Evolutionary conservation across 2,797 vertebrate genomes (phyloP).

Genomic region (Schizopygopsis malacanthus): DNA sequence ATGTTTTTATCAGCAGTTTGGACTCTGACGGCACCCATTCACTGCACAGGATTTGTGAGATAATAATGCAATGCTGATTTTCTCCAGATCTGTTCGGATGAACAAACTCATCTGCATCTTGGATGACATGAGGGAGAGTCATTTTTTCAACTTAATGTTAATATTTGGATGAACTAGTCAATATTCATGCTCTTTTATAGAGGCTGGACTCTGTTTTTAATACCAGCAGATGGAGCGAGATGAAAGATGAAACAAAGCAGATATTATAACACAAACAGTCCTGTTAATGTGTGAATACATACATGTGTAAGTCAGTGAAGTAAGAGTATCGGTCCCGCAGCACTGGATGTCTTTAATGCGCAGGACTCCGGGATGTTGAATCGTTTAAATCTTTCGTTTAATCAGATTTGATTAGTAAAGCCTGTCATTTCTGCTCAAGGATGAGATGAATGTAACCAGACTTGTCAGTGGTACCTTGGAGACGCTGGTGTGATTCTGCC

Average conservation of each 20-base stretch:
- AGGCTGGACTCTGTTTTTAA: not conserved
- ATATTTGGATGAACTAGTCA: not conserved
- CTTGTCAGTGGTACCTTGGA: slow-evolving; percentile 71
- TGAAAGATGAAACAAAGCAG: not conserved
- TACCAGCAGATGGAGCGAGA: not conserved
- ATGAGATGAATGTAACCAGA: slow-evolving; percentile 67
- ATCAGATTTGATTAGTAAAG: slow-evolving; percentile 75
- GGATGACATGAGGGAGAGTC: not conserved
- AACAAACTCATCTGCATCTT: no score
- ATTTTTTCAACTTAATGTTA: not conserved
- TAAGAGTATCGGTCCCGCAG: slow-evolving; percentile 53
- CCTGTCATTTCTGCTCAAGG: slow-evolving; percentile 76
- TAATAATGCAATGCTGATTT: no score
- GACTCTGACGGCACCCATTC: no score
- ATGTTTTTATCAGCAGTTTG: no score
- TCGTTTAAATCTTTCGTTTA: slow-evolving; percentile 73
- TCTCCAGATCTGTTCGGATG: no score
- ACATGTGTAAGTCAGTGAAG: not conserved
- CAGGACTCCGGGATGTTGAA: slow-evolving; percentile 56
- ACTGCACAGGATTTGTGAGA: no score
- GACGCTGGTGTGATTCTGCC: slow-evolving; percentile 67
- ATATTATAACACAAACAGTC: not conserved
- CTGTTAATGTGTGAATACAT: not conserved
- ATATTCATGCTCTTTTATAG: not conserved
- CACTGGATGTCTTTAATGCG: slow-evolving; percentile 55